phyloP scores from a whole-genome alignment of 2,888 invertebrate species.

The Nomada fabriciana region DNA sequence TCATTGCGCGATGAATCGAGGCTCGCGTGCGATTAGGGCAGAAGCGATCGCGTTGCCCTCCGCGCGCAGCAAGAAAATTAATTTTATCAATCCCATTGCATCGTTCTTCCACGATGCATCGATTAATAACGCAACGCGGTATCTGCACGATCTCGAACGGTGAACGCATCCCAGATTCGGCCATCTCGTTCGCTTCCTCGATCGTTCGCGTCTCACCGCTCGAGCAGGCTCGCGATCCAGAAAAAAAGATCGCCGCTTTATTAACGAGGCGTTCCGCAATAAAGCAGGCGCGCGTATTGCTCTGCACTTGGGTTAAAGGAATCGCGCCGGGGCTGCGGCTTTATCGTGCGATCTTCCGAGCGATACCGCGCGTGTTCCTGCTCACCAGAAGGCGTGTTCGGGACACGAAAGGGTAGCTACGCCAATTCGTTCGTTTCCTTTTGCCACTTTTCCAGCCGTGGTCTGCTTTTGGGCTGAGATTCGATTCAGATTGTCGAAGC shows the following conservation, averaged over 20 bases:
- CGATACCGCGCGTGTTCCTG: conserved; percentile 68
- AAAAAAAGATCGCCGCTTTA: conserved; percentile 68
- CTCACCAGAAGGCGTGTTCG: conserved; percentile 61
- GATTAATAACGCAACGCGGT: conserved; percentile 60
- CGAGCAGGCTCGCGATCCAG: conserved; percentile 35
- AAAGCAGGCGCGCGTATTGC: conserved; percentile 68
- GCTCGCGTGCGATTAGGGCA: conserved; percentile 23
- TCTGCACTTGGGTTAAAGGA: conserved; percentile 66
- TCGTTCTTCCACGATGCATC: conserved; percentile 50
- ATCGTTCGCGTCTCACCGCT: conserved; percentile 34
- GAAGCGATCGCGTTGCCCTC: conserved; percentile 6
- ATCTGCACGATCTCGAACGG: conserved; percentile 53
- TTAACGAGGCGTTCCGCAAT: conserved; percentile 77
- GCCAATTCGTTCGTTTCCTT: conserved; percentile 43
- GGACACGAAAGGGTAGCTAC: conserved; percentile 58
- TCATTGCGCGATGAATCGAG: conserved; percentile 25
- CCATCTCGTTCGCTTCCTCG: conserved; percentile 64
- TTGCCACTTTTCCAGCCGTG: background rate
- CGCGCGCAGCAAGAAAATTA: conserved; percentile 47
- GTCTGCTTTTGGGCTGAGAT: background rate
- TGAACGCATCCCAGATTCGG: conserved; percentile 62
- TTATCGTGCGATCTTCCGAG: conserved; percentile 75
- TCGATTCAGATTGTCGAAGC: too few relatives aligned
- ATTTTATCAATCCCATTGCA: conserved; percentile 50
- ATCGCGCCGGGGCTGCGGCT: conserved; percentile 69